Percentiles rank a stretch among this genome's conserved stretches.
These are phyloP conservation scores for Hyphantria cunea DNA, from an alignment of 1,140 invertebrate species.

Conservation along the genomic window DNA sequence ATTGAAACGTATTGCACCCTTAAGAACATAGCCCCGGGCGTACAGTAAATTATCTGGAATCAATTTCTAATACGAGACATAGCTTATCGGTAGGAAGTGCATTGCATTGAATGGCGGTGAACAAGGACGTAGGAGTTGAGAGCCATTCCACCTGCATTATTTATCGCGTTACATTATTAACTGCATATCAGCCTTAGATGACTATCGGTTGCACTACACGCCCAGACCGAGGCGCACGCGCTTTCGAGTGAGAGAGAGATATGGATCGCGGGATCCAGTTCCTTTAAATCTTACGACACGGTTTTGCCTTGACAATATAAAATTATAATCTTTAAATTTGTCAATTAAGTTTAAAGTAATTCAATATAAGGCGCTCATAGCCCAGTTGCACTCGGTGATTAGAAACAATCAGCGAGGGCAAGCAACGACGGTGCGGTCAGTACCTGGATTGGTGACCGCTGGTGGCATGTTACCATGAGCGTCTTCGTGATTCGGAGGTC, in stretches of 20 bases:
- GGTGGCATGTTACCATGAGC: too few relatives aligned
- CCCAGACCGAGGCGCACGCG: constrained; percentile 62
- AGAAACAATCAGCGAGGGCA: too few relatives aligned
- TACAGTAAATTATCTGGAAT: constrained; percentile 55
- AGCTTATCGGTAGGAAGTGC: constrained; percentile 50
- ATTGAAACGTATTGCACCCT: constrained; percentile 29
- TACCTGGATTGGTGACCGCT: too few relatives aligned
- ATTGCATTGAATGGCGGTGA: constrained; percentile 49
- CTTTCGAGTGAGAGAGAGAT: constrained; percentile 60
- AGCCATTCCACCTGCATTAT: constrained; percentile 70
- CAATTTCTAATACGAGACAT: constrained; percentile 60
- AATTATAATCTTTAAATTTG: too few relatives aligned
- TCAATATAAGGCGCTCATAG: too few relatives aligned
- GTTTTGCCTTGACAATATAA: background rate
- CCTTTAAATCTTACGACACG: constrained; percentile 22
- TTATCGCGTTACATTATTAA: constrained; percentile 76
- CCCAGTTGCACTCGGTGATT: too few relatives aligned
- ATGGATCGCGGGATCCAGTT: constrained; percentile 50
- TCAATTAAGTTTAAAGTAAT: too few relatives aligned
- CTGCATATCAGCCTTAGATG: constrained; percentile 72
- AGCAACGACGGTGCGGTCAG: too few relatives aligned
- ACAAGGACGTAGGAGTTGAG: constrained; percentile 52
- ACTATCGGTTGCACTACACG: constrained; percentile 68
- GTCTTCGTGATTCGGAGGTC: too few relatives aligned
- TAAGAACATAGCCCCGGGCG: constrained; percentile 39